Percentiles rank a stretch among this genome's conserved stretches.
phyloP scores from a whole-genome alignment of 2,888 invertebrate species.

The Diarsia brunnea region DNA sequence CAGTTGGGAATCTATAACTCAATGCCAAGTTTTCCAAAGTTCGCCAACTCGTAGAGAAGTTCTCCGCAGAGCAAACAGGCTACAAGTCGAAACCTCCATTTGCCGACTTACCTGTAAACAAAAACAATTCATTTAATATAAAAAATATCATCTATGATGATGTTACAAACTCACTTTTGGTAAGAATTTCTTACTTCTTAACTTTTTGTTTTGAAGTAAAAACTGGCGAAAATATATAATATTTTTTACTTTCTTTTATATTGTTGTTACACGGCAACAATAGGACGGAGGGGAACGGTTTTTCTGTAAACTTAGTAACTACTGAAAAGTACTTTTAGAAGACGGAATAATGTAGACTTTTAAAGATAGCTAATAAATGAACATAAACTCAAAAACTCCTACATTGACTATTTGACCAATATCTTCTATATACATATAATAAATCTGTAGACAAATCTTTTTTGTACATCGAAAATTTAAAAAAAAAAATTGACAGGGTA shows the following conservation, averaged over 20 bases:
- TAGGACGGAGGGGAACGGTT: slow-evolving; percentile 34
- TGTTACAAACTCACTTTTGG: slow-evolving; percentile 45
- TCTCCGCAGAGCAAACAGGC: slow-evolving; percentile 82
- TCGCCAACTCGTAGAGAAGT: slow-evolving; percentile 84
- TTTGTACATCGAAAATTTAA: too few relatives aligned
- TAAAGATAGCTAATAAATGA: slow-evolving; percentile 2
- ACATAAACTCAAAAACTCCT: background rate
- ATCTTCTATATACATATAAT: too few relatives aligned
- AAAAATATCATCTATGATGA: slow-evolving; percentile 59
- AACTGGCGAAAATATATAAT: slow-evolving; percentile 32
- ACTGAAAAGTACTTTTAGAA: slow-evolving; percentile 8
- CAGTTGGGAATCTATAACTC: slow-evolving; percentile 90
- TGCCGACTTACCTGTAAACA: slow-evolving; percentile 87
- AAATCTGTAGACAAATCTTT: too few relatives aligned
- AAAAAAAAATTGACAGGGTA: too few relatives aligned
- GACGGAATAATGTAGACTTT: background rate
- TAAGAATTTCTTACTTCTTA: slow-evolving; percentile 38
- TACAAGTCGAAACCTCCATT: slow-evolving; percentile 81
- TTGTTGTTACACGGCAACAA: slow-evolving; percentile 54
- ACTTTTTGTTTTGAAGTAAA: slow-evolving; percentile 47
- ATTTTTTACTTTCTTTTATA: slow-evolving; percentile 33
- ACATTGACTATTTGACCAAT: background rate
- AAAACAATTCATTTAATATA: slow-evolving; percentile 75
- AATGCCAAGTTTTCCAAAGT: slow-evolving; percentile 88
- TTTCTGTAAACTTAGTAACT: slow-evolving; percentile 39